A percentile compares a stretch with the other conserved stretches of the same genome.
These are phyloP conservation scores for Varanus salvator DNA, from an alignment of 2,113 vertebrate genomes.

Conservation along the genomic window DNA sequence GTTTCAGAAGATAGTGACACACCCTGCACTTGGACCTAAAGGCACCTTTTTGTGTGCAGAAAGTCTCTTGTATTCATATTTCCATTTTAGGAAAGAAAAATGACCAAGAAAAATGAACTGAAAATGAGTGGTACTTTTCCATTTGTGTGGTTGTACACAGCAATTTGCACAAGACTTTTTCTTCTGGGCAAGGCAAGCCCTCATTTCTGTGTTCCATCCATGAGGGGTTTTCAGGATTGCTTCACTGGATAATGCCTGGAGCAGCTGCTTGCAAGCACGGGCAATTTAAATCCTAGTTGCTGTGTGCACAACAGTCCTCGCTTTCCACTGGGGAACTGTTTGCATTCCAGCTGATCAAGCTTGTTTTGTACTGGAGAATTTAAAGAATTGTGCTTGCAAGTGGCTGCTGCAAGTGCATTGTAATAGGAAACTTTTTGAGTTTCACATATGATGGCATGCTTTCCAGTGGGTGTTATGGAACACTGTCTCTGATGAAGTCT, in stretches of 20 bases:
- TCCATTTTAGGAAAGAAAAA: neutral
- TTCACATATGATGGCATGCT: neutral
- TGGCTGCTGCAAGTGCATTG: neutral
- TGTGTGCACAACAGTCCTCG: neutral
- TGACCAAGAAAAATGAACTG: neutral
- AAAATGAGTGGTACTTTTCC: neutral
- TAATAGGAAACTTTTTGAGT: neutral
- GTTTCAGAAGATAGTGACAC: conserved; percentile 17
- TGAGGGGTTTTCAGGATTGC: neutral
- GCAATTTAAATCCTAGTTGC: neutral
- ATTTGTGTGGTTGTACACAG: neutral
- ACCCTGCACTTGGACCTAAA: neutral
- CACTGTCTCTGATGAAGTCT: no score
- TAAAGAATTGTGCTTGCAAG: neutral
- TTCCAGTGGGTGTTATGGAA: neutral
- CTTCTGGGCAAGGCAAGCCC: neutral
- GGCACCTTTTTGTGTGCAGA: neutral
- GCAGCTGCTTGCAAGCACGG: neutral
- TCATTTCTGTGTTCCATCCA: neutral
- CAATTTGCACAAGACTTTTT: neutral
- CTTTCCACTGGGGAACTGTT: neutral
- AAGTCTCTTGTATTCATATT: neutral
- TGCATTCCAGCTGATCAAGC: neutral
- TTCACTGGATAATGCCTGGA: neutral
- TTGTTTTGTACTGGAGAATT: neutral